These are phyloP conservation scores for Larimichthys crocea DNA, from an alignment of 2,113 vertebrate species.

Conservation along the genomic window DNA sequence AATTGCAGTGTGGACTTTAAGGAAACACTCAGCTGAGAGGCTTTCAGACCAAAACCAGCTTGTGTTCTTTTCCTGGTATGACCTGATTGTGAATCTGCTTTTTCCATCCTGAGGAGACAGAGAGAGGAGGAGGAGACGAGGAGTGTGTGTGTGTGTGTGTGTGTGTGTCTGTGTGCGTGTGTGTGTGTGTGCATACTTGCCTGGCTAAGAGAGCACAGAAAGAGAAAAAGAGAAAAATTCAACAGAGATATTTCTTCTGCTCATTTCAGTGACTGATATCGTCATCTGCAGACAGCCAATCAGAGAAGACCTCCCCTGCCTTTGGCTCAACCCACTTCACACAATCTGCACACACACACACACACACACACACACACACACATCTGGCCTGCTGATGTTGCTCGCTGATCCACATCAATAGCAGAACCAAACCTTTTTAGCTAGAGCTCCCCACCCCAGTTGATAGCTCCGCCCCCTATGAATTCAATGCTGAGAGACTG, in stretches of 20 bases:
- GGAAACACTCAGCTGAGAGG: slow-evolving; percentile 5
- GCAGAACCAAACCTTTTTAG: slow-evolving; percentile 7
- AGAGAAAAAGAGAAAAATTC: slow-evolving; percentile 3
- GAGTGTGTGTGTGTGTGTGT: neutral
- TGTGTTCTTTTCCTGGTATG: slow-evolving; percentile 22
- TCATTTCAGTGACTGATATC: slow-evolving; percentile 5
- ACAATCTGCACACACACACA: neutral
- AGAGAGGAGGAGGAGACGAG: neutral
- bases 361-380: neutral
- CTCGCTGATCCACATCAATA: slow-evolving; percentile 2
- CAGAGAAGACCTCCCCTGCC: slow-evolving; percentile 13
- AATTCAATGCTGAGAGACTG: neutral
- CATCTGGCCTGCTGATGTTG: slow-evolving; percentile 56
- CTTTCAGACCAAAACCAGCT: slow-evolving; percentile 9
- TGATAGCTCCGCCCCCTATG: neutral
- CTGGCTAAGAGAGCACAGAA: neutral
- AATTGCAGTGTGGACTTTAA: neutral
- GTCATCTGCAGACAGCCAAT: slow-evolving; percentile 34
- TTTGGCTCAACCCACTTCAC: slow-evolving; percentile 11
- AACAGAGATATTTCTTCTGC: neutral
- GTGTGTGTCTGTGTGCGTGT: neutral
- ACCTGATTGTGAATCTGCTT: slow-evolving; percentile 46
- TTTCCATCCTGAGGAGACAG: slow-evolving; percentile 41
- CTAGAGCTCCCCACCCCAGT: neutral
- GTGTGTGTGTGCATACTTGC: neutral